Evolutionary conservation across 2,888 invertebrate genomes (phyloP), one percentile per base, ranked within the genome.

Genomic region (Ophion ventricosus): DNA sequence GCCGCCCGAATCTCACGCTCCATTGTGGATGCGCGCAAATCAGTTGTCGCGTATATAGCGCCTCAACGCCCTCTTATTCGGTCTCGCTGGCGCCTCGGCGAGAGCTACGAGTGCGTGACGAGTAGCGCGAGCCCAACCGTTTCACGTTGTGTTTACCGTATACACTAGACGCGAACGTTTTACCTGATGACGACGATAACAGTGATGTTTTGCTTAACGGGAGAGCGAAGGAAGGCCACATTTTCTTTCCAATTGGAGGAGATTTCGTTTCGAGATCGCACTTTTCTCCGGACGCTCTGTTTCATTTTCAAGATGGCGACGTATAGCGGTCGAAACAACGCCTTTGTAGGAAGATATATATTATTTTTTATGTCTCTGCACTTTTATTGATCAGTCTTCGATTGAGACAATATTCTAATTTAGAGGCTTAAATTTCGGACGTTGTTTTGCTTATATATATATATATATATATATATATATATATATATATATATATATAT

Each of bases 11-110:
- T 89, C 89, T 88, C 90, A 91, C 90, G 92, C 91, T 88, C 93
- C 91, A 93, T 92, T 92, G 93, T 91, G 86, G 90, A 91, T 87
- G 88, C 85, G 91, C 92, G 88, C 88, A 88, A 86, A 88, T 90
- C 92, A 49, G 92, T 92, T 89, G 87, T 89, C 86, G 54, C 70
- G 61, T 66, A 76, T 67, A 75, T 54, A 73, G 83, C 72, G 82
- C 75, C 88, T 90, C 88, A 87, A 91, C 91, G 90, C 91, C 91
- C 89, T 70, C 75, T 66, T 59, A 75, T 75, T 66, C 64, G 70
- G 35, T 79, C 70, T 66, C 73, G 26, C 64, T 74, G 84, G 72
- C 75, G 83, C 77, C 78, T 64, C 49, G 49, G 17, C 57, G 23
- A 57, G 40, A 57, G 40, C 57, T 40, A 49, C 17, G 49, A 49